Evolutionary conservation across 2,797 vertebrate species (phyloP).

Genomic region (Mormyrops boulengeri): DNA sequence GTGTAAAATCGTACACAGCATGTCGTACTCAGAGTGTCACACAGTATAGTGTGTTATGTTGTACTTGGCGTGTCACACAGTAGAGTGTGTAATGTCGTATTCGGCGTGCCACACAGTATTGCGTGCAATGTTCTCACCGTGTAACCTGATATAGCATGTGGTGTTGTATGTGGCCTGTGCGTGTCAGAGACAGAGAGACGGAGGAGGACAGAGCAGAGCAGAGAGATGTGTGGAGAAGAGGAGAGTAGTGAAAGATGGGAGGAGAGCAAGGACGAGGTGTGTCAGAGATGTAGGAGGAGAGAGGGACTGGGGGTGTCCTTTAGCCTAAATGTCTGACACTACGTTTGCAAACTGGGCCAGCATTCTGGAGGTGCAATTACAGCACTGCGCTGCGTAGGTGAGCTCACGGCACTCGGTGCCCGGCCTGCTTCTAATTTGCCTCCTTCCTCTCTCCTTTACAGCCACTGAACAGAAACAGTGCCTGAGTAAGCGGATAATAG

Average conservation of each 20-base stretch:
- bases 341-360: neutral
- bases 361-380: neutral
- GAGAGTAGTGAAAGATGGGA: neutral
- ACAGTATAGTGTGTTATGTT: neutral
- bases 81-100: neutral
- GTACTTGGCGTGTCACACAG: neutral
- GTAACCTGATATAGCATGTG: neutral
- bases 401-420: neutral
- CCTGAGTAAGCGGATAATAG: neutral
- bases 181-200: neutral
- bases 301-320: neutral
- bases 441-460: neutral
- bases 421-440: neutral
- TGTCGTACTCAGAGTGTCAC: neutral
- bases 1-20: neutral
- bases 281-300: neutral
- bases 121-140: neutral
- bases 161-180: neutral
- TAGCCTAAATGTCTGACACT: neutral
- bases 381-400: neutral
- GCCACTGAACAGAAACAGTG: neutral
- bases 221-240: neutral
- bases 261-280: neutral
- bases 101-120: neutral
- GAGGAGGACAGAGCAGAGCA: neutral